phyloP scores from a whole-genome alignment of 1,140 invertebrate genomes.

The Drosophila hydei region DNA sequence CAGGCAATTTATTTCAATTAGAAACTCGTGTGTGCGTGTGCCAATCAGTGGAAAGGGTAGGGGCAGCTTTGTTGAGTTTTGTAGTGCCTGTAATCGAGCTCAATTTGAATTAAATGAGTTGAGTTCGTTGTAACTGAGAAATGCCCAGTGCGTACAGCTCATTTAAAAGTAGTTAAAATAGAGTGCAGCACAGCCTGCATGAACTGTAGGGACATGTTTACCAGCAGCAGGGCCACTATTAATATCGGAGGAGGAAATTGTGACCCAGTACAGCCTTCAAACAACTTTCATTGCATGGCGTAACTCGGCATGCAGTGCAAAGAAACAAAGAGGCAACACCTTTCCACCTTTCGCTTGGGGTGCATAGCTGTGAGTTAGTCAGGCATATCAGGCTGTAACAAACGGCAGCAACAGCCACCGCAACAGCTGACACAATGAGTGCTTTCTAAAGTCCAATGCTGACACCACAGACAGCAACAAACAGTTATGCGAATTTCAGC shows the following conservation, averaged over 20 bases:
- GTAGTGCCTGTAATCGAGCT: slow-evolving; percentile 31
- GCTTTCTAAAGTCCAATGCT: slow-evolving; percentile 36
- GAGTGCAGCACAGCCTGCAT: slow-evolving; percentile 1
- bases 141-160: too few species aligned
- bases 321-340: slow-evolving; percentile 56
- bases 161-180: too few species aligned
- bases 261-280: slow-evolving; percentile 72
- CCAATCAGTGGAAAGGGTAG: not conserved
- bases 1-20: slow-evolving; percentile 79
- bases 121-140: slow-evolving; percentile 24
- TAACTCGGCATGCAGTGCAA: slow-evolving; percentile 43
- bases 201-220: not conserved
- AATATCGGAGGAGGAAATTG: slow-evolving; percentile 39
- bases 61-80: slow-evolving; percentile 30
- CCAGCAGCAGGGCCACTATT: not conserved
- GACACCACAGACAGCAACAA: slow-evolving; percentile 14
- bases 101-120: slow-evolving; percentile 54
- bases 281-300: slow-evolving; percentile 65
- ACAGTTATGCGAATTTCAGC: slow-evolving; percentile 45
- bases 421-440: slow-evolving; percentile 6
- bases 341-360: slow-evolving; percentile 73
- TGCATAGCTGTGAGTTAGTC: slow-evolving; percentile 73
- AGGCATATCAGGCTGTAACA: slow-evolving; percentile 58
- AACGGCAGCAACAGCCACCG: slow-evolving; percentile 32
- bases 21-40: slow-evolving; percentile 62